Conservation (phyloP, 1,140 invertebrate species). For the Micrasema minimum region DNA sequence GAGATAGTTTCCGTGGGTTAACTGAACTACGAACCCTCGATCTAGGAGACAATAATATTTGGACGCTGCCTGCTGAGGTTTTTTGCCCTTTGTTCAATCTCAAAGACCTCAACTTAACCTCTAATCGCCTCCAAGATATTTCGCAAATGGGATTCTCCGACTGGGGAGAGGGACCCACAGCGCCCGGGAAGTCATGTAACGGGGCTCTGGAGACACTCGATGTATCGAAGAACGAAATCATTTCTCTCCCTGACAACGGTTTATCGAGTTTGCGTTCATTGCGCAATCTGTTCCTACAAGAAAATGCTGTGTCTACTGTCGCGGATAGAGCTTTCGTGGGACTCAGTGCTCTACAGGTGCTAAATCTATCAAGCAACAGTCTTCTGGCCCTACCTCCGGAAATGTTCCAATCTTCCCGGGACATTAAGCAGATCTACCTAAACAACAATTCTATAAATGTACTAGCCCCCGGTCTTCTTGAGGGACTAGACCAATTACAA, state of each 20-base stretch:
- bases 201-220: conserved; percentile 76
- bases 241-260: conserved; percentile 75
- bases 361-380: conserved; percentile 83
- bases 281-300: conserved; percentile 75
- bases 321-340: conserved; percentile 80
- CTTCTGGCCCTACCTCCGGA: conserved; percentile 81
- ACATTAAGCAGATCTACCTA: conserved; percentile 79
- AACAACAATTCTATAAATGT: conserved; percentile 85
- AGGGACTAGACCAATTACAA: conserved; percentile 80
- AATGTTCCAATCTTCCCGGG: conserved; percentile 77
- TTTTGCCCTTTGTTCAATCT: conserved; percentile 80
- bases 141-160: conserved; percentile 78
- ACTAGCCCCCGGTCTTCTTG: conserved; percentile 80
- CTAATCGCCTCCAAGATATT: conserved; percentile 82
- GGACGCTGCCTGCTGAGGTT: conserved; percentile 77
- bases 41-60: conserved; percentile 84
- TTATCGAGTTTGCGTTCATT: conserved; percentile 76
- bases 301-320: conserved; percentile 79
- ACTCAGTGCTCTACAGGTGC: conserved; percentile 72
- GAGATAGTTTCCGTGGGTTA: conserved; percentile 77
- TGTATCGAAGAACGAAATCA: conserved; percentile 79
- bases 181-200: conserved; percentile 72
- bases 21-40: conserved; percentile 76
- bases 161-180: conserved; percentile 68
- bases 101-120: conserved; percentile 76